Evolutionary conservation across 35 echinoderm and acorn worm species (phyloP).

Genomic region (Apostichopus japonicus): DNA sequence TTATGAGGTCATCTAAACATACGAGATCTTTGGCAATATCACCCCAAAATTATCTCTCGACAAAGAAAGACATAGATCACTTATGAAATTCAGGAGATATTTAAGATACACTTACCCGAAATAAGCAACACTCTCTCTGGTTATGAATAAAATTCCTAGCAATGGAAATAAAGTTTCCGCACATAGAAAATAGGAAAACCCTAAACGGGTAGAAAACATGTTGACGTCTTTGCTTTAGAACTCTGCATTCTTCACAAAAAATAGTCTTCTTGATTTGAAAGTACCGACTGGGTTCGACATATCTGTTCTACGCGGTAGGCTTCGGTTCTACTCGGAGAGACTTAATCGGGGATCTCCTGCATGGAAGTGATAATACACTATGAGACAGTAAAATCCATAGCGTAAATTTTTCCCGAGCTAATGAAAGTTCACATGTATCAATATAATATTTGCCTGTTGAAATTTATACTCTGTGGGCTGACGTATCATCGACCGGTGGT

Average conservation of each 20-base stretch:
- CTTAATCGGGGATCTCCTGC: neutral
- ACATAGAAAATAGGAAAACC: neutral
- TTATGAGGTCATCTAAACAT: no score
- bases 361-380: no score
- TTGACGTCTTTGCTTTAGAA: neutral
- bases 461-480: neutral
- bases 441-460: neutral
- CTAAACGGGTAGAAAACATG: slow-evolving; percentile 28
- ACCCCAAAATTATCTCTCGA: no score
- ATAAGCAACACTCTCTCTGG: neutral
- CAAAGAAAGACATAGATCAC: no score
- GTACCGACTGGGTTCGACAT: no score
- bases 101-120: slow-evolving; percentile 16
- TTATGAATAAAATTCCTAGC: slow-evolving; percentile 21
- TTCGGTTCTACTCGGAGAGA: no score
- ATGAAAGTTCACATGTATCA: neutral
- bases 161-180: neutral
- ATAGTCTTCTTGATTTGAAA: neutral
- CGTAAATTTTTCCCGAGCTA: no score
- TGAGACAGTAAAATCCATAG: no score
- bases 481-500: neutral
- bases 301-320: no score
- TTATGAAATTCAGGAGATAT: no score
- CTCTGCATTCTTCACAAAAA: slow-evolving; percentile 33
- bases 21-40: no score